These are phyloP conservation scores for Nansenia antarctica DNA, from an alignment of 2,113 vertebrate genomes.

Conservation along the genomic window DNA sequence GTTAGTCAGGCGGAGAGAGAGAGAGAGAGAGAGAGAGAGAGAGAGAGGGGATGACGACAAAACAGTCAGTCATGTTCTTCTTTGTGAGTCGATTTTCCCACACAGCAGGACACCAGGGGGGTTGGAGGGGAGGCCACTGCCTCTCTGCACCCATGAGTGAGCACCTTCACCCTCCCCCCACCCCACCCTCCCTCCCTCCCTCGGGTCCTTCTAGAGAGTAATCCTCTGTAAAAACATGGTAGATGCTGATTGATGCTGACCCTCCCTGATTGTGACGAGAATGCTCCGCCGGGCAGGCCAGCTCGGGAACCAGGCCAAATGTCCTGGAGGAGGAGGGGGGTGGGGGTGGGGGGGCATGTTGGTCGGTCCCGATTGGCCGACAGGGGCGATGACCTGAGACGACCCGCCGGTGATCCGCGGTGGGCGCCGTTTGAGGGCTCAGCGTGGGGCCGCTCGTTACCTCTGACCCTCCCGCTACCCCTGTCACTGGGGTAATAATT, in stretches of 20 bases:
- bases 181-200: neutral
- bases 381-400: constrained; percentile 34
- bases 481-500: constrained; percentile 58
- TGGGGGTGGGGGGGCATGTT: too few relatives aligned
- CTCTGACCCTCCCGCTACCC: constrained; percentile 40
- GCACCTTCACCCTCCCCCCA: constrained; percentile 56
- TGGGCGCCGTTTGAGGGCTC: constrained; percentile 34
- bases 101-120: constrained; percentile 60
- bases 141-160: constrained; percentile 69
- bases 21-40: constrained; percentile 10
- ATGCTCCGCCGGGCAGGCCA: constrained; percentile 42
- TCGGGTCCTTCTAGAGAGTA: constrained; percentile 58
- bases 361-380: constrained; percentile 51
- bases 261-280: constrained; percentile 58
- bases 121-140: constrained; percentile 46
- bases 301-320: constrained; percentile 31
- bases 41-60: constrained; percentile 36
- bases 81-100: constrained; percentile 61
- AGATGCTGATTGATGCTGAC: constrained; percentile 70
- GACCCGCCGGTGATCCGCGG: constrained; percentile 39
- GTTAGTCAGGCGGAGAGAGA: constrained; percentile 21
- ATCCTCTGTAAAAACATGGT: constrained; percentile 68
- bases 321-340: too few relatives aligned
- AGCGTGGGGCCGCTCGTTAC: constrained; percentile 53
- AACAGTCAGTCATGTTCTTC: constrained; percentile 43